Conservation (phyloP, 2,888 invertebrate species). For the Papilio gigon region DNA sequence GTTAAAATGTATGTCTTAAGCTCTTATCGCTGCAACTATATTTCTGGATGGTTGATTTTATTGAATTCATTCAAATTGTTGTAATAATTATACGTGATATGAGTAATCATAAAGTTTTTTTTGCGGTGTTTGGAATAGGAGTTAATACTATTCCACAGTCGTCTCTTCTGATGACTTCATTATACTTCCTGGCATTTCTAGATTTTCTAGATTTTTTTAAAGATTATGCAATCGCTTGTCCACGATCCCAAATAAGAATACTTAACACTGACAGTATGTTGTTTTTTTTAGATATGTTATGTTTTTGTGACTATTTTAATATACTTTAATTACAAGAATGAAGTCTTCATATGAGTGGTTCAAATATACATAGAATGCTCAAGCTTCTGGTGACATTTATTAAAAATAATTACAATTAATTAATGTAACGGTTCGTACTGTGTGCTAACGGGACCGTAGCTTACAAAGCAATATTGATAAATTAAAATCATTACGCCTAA, state of each 20-base stretch:
- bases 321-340: too few relatives aligned
- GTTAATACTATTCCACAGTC: conserved; percentile 3
- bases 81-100: too few relatives aligned
- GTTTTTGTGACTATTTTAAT: too few relatives aligned
- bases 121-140: background rate
- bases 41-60: background rate
- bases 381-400: background rate
- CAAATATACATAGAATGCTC: too few relatives aligned
- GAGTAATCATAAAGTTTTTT: too few relatives aligned
- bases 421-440: background rate
- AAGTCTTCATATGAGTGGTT: too few relatives aligned
- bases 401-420: conserved; percentile 1
- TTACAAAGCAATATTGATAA: conserved; percentile 54
- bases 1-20: conserved; percentile 22
- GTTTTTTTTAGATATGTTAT: too few relatives aligned
- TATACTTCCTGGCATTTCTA: background rate
- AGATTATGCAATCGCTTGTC: too few relatives aligned
- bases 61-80: too few relatives aligned
- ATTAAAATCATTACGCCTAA: conserved; percentile 53
- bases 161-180: conserved; percentile 20
- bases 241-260: too few relatives aligned
- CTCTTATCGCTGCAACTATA: conserved; percentile 3
- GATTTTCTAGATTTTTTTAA: too few relatives aligned
- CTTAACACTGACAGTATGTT: too few relatives aligned
- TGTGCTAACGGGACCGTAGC: conserved; percentile 4